These are phyloP conservation scores for Drosophila neotestacea DNA, from an alignment of 2,888 invertebrate genomes.

Conservation along the genomic window DNA sequence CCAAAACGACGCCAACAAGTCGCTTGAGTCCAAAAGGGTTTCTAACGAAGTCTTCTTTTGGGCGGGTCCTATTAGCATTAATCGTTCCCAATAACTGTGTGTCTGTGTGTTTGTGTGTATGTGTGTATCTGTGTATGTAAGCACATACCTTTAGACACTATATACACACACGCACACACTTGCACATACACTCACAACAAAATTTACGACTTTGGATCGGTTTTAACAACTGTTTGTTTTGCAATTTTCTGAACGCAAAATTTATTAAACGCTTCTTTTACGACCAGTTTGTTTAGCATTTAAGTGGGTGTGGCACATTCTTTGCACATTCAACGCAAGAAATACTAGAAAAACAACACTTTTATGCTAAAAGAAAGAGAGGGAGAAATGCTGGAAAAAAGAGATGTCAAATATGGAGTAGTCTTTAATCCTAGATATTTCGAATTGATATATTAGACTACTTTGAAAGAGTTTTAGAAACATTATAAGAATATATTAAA, in stretches of 20 bases:
- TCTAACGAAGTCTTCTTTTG: slow-evolving; percentile 45
- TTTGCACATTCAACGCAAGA: slow-evolving; percentile 3
- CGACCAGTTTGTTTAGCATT: slow-evolving; percentile 53
- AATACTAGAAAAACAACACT: slow-evolving; percentile 2
- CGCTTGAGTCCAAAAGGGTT: slow-evolving; percentile 58
- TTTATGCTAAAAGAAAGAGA: background rate
- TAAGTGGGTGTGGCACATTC: slow-evolving; percentile 46
- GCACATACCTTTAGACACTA: slow-evolving; percentile 26
- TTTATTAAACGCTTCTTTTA: slow-evolving; percentile 67
- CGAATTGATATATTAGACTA: no score
- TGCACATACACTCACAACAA: slow-evolving; percentile 4
- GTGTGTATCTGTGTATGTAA: slow-evolving; percentile 24
- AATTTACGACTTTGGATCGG: slow-evolving; percentile 66
- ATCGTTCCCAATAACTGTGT: slow-evolving; percentile 41
- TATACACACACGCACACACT: slow-evolving; percentile 8
- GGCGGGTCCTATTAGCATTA: slow-evolving; percentile 72
- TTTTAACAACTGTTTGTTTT: slow-evolving; percentile 75
- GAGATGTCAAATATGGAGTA: background rate
- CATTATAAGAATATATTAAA: no score
- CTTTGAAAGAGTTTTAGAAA: no score
- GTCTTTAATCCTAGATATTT: no score
- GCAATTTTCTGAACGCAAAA: slow-evolving; percentile 68
- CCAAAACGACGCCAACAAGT: slow-evolving; percentile 64
- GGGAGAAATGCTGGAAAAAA: background rate
- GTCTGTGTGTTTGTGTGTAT: slow-evolving; percentile 17